Percentiles rank a stretch among this genome's conserved stretches.
phyloP scores from a whole-genome alignment of 2,113 vertebrate genomes.

The Cichladusa arquata region DNA sequence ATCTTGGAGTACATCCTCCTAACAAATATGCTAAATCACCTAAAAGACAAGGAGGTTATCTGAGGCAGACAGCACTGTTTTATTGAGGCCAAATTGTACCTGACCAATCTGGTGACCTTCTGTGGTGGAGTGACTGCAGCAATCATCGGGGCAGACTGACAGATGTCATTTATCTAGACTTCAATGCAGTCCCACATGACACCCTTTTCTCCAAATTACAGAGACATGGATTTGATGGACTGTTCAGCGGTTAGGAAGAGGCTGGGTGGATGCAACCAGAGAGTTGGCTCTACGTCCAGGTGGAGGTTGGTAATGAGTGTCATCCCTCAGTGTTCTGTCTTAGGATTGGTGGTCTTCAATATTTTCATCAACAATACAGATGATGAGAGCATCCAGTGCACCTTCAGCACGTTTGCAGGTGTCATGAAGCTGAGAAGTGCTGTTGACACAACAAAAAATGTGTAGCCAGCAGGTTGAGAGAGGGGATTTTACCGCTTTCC shows the following conservation, averaged over 20 bases:
- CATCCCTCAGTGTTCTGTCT: background rate
- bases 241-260: background rate
- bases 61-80: background rate
- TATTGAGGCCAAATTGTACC: background rate
- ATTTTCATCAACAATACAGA: background rate
- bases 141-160: background rate
- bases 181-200: background rate
- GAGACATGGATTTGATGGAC: background rate
- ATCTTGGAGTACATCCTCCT: background rate
- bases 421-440: background rate
- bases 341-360: background rate
- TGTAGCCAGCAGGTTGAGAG: fast-evolving
- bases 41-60: background rate
- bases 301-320: background rate
- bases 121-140: background rate
- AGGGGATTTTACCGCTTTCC: background rate
- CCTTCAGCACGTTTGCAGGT: background rate
- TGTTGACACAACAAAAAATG: background rate
- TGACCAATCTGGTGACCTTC: background rate
- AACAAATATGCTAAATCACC: background rate
- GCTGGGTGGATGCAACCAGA: fast-evolving
- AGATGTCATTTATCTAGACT: background rate
- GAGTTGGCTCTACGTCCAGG: background rate
- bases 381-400: background rate
- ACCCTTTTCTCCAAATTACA: background rate